A percentile compares a stretch with the other conserved stretches of the same genome.
Conservation (phyloP, 2,113 vertebrate genomes). For the Holacanthus passer region DNA sequence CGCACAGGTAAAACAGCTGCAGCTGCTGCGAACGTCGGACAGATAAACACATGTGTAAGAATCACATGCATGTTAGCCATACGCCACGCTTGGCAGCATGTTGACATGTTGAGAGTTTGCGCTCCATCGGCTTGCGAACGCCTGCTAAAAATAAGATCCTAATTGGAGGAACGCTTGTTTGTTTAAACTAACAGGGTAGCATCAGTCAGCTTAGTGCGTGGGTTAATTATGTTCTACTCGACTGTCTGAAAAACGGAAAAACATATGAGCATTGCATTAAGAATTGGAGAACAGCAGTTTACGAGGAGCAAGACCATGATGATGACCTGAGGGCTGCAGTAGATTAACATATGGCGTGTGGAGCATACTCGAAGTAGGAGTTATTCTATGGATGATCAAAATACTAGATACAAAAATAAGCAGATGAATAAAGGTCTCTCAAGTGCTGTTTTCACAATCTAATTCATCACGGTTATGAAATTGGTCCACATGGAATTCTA, state of each 20-base stretch:
- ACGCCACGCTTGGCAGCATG: not conserved
- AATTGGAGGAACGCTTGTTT: conserved; percentile 23
- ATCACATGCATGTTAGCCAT: not conserved
- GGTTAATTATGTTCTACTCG: conserved; percentile 7
- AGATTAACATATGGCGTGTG: not conserved
- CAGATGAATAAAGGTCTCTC: not conserved
- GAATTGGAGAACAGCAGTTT: not conserved
- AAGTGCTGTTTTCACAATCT: not conserved
- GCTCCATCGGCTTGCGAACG: not conserved
- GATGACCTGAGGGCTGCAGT: not conserved
- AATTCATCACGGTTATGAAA: not conserved
- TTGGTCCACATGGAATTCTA: too few relatives aligned
- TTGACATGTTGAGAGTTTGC: not conserved
- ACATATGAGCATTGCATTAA: not conserved
- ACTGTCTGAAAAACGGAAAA: conserved; percentile 5
- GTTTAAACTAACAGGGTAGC: conserved; percentile 2
- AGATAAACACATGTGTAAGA: not conserved
- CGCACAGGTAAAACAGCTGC: not conserved
- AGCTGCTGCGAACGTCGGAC: not conserved
- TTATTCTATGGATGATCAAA: not conserved
- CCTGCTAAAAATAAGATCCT: conserved; percentile 36
- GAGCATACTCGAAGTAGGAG: not conserved
- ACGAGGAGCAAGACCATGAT: not conserved
- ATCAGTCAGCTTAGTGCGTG: not conserved
- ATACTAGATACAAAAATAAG: not conserved